A percentile compares a stretch with the other conserved stretches of the same genome.
phyloP scores from a whole-genome alignment of 2,113 vertebrate species.

The Mormyrus lacerda region DNA sequence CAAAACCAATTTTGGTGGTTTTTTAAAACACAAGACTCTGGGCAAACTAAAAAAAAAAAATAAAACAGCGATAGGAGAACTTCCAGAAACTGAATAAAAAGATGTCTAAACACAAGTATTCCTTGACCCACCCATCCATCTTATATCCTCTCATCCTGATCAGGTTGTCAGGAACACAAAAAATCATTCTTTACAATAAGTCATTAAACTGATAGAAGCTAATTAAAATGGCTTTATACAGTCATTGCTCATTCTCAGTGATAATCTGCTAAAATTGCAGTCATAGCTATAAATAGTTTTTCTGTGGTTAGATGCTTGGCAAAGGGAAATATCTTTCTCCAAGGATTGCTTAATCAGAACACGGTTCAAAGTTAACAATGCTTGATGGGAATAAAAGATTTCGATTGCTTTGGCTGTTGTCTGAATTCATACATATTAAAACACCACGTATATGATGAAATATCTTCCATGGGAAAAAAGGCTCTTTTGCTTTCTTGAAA shows the following conservation, averaged over 20 bases:
- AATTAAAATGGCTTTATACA: background rate
- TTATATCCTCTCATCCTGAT: background rate
- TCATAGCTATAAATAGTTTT: background rate
- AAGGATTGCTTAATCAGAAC: background rate
- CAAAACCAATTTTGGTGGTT: background rate
- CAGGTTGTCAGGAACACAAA: background rate
- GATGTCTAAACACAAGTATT: background rate
- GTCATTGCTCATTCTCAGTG: background rate
- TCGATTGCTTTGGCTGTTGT: background rate
- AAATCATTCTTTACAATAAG: background rate
- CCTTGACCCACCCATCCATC: background rate
- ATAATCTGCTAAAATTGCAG: background rate
- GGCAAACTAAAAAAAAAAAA: background rate
- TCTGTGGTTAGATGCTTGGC: background rate
- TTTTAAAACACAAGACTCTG: background rate
- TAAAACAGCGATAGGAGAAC: background rate
- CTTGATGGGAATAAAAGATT: background rate
- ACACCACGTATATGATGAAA: background rate
- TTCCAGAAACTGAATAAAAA: background rate
- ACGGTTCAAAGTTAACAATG: background rate
- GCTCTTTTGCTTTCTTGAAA: background rate
- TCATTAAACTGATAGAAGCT: background rate
- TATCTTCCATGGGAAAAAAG: background rate
- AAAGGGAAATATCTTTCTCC: background rate
- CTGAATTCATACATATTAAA: background rate